Base-by-base conservation (phyloP, 2,113 vertebrate species). In the Cavia aperea region DNA sequence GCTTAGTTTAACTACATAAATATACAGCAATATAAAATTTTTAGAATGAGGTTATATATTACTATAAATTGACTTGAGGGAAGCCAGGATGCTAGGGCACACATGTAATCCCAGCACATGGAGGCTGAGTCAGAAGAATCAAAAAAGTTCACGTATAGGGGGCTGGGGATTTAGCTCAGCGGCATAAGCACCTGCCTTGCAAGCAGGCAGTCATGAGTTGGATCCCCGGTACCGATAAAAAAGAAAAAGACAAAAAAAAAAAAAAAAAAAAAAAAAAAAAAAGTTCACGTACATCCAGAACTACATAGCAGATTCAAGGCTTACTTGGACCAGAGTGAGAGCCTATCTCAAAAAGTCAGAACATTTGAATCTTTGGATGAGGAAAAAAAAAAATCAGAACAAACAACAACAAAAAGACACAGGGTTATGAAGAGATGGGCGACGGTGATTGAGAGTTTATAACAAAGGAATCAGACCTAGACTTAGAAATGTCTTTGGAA, bases 1-100 rank as follows among this genome's bases (percentile, higher is more conserved):
- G 68, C 54, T 86, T 94, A 90, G 24, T 90, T 91, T 92, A 93
- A 88, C 66, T 94, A 75, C 51, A 86, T 82, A 92, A 93, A 79
- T 75, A 86, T 36, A 78, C 51, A 75, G 13, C 83, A 81, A 84
- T 46, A 51, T 87, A 62, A 82, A 72, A 58, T 66, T 19, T 92
- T 8, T 63, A 87, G 83, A 86, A 63, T 84, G 33, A 93, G 68
- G 78, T 68, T 68, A 75, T 88, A 18, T 72, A 36, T 92, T 92
- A 39, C 70, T 92, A 87, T 68, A 91, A 93, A 68, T 82, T 93
- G 73, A 29, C 6, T 46, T 75, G 73, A 46, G 43, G 43, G 24
- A 75, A 49, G 24, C 43, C 43, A 29, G 12, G 43, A 75, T 75
- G 24, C 73, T 75, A 75, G 73, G 43, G 73, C 26, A 75, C 3